Evolutionary conservation across 1,140 invertebrate species (phyloP), one percentile per base, ranked within the genome.

Genomic region (Meloidogyne floridensis): DNA sequence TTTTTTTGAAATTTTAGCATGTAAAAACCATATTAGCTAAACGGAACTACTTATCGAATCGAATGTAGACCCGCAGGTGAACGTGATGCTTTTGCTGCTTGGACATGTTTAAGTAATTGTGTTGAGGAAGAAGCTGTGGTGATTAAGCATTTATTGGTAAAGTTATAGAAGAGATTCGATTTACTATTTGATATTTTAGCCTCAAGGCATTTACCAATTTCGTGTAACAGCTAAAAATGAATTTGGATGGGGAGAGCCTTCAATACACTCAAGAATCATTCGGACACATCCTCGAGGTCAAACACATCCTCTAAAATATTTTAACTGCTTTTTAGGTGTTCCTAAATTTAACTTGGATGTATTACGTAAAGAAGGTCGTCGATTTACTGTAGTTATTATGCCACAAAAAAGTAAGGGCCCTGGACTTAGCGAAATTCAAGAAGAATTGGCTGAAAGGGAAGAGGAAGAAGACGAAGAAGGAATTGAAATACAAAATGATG

Each of bases 111-210:
- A 3, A 94, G 94, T 5, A 93, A 93, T 80, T 95, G 96, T 85
- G 96, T 98, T 72, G 94, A 95, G 88, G 95, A 98, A 87, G 96
- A 98, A 90, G 96, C 96, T 90, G 97, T 94, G 87, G 90, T 97
- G 0, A 92, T 98, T 0, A 92, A 93, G 84, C 93, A 94, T 83
- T 92, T 99, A 65, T 65, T 65, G 3, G 90, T 93, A 80, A 80
- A 71, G 11, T 32, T 65, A 47, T 32, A 32, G 3, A 32, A 32
- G 32, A 32, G 32, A 32, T 32, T 32, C 32, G 2, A 32, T 32
- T 32, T 32, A 32, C 32, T 32, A 32, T 42, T 75, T 47, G 9
- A n/a, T 18, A 1, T 15, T 59, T 77, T 42, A 82, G 47, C 32
- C 42, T 47, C 79, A 80, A 18, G 72, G 80, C n/a, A 77, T 86